Evolutionary conservation across 2,888 invertebrate genomes (phyloP), one percentile per base, ranked within the genome.

Genomic region (Tetanocera ferruginea): DNA sequence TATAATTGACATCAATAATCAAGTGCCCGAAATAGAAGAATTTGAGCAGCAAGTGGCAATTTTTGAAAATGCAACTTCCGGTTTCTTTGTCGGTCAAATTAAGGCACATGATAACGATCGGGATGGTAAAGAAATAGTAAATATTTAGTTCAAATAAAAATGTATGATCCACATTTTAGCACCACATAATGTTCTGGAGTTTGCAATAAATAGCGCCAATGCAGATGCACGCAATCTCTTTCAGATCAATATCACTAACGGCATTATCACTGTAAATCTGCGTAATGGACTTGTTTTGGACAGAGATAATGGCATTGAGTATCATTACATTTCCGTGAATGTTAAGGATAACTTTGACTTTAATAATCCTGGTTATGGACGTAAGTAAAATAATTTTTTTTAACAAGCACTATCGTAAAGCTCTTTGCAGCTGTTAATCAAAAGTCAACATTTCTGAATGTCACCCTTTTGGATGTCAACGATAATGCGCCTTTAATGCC

Each of bases 1-100:
- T 76, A 92, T 94, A 19, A 90, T 91, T 2, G 94, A 94, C 85
- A 91, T 91, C 0, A 94, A 94, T 87, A 93, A 93, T 86, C 91
- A 92, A 83, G 80, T 82, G 17, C 93, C 92, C 0, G 84, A 87
- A 69, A 83, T 88, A 17, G 86, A 86, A 0, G 69, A 82, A 55
- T 91, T 91, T 81, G 64, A 88, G 0, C 81, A 83, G 0, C 85
- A 84, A 0, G 88, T 91, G 19, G 83, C 84, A 60, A 89, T 93
- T 17, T 89, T 87, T 79, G 93, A 93, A 88, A 91, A 92, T 83
- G 90, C 91, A 0, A 85, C 86, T 0, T 83, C 83, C 28, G 91
- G 90, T 9, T 25, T 76, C 19, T 57, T 77, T 71, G 79, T 84
- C 31, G 87, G 89, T 0, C 84, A 80, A 28, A 85, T 93, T 5